Conservation (phyloP, 1,140 invertebrate species). For the Papilio machaon region DNA sequence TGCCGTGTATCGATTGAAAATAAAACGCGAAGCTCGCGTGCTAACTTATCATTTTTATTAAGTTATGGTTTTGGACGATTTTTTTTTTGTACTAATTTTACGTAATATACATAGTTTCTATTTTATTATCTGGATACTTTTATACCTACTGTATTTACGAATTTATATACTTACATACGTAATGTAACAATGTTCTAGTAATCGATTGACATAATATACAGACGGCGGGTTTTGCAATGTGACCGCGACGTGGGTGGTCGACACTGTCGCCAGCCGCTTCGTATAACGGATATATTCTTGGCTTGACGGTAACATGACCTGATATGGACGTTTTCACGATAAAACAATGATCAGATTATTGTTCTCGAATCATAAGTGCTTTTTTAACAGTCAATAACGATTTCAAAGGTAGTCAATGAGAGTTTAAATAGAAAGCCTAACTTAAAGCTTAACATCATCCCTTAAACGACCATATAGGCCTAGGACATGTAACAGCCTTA, state of each 20-base stretch:
- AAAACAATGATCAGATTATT: not conserved
- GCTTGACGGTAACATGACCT: slow-evolving; percentile 1
- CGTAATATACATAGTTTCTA: not conserved
- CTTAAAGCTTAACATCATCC: too few species aligned
- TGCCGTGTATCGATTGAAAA: not conserved
- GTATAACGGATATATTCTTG: not conserved
- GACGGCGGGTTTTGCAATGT: not conserved
- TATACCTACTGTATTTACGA: not conserved
- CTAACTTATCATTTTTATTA: not conserved
- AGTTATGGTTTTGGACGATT: not conserved
- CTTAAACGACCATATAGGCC: too few species aligned
- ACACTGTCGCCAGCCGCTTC: not conserved
- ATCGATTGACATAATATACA: not conserved
- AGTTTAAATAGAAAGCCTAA: too few species aligned
- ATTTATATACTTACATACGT: not conserved
- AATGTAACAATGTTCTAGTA: not conserved
- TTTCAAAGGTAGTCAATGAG: too few species aligned
- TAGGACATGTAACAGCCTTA: too few species aligned
- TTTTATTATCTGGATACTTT: too few species aligned
- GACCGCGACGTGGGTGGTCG: slow-evolving; percentile 17
- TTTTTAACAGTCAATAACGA: too few species aligned
- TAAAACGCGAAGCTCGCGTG: not conserved
- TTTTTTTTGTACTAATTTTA: not conserved
- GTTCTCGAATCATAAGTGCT: not conserved
- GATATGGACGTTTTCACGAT: not conserved